Base-by-base conservation (phyloP, 2,113 vertebrate genomes). In the Spea multiplicata region DNA sequence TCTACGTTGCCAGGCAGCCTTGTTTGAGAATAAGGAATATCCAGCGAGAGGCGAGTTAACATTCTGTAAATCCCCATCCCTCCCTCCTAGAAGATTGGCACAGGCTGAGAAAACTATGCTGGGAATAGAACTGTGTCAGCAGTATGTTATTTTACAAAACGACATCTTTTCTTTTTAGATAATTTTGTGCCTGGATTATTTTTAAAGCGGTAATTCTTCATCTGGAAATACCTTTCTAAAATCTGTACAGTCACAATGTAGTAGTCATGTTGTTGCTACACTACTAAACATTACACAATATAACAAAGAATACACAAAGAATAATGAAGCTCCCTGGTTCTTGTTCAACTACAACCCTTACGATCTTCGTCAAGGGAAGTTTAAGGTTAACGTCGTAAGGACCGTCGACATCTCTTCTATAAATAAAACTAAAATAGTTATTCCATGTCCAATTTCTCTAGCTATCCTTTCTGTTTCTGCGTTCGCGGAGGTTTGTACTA, bases 91-190 rank as follows among this genome's bases (percentile, higher is more conserved):
- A 66, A 75, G 62, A 62, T 48, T 75, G 73, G 62, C 13, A 66
- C 49, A 8, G 74, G 17, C 30, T 75, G 64, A 52, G 17, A 44
- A 13, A 75, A 66, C 49, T 75, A 46, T 66, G 8, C 62, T 75
- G 62, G 59, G 62, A 75, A n/a, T 16, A 75, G 30, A 55, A 66
- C 47, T 45, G 62, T 66, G 57, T 74, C 73, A 65, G 61, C 61
- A 44, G 9, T 66, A 75, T 75, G 62, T 66, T 48, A 75, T 53
- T 16, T 66, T 66, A 14, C 8, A 66, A 50, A 17, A 65, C 49
- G 59, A 50, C 46, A 50, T 50, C 7, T 8, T 50, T 44, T 16
- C 6, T 16, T 64, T 12, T 50, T 61, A 30, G 30, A 30, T 30
- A 30, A 30, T 6, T 73, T 16, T 62, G 44, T 13, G 14, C 8